Base-by-base conservation (phyloP, 1,140 invertebrate genomes). In the Mizuhopecten yessoensis region DNA sequence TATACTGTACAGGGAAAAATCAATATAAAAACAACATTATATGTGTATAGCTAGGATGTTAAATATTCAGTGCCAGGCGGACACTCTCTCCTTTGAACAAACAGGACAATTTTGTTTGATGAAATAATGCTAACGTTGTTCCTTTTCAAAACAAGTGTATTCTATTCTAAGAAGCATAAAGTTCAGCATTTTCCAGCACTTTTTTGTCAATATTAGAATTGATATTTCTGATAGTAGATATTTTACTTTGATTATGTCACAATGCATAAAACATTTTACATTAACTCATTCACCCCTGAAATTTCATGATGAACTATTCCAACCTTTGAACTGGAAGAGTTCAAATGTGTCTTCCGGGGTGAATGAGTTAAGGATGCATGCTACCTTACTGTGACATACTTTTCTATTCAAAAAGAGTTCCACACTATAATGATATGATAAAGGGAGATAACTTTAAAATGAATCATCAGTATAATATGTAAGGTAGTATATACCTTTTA, bases 381-480 rank as follows among this genome's bases (percentile, higher is more conserved):
- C n/a, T n/a, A n/a, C n/a, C n/a, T n/a, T n/a, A n/a, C n/a, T n/a
- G n/a, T n/a, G n/a, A n/a, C n/a, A n/a, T n/a, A n/a, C n/a, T n/a
- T n/a, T n/a, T n/a, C n/a, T n/a, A n/a, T n/a, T n/a, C n/a, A n/a
- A n/a, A n/a, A n/a, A n/a, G n/a, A n/a, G n/a, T n/a, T n/a, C n/a
- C n/a, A n/a, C n/a, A n/a, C n/a, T n/a, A n/a, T n/a, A n/a, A n/a
- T n/a, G n/a, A n/a, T n/a, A n/a, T n/a, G n/a, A n/a, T n/a, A n/a
- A n/a, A n/a, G n/a, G n/a, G 57, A 75, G 57, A 75, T 75, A 75
- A 75, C 57, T 57, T 17, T 57, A 57, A 57, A 11, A 57, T 57
- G 20, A 11, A 57, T 57, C 45, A 23, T 2, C 2, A 57, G 17
- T 57, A 15, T 11, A 57, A 57, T 29, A n/a, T 75, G 45, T 29